Conservation (phyloP, 2,797 vertebrate genomes). For the Crocodylus rhombifer region DNA sequence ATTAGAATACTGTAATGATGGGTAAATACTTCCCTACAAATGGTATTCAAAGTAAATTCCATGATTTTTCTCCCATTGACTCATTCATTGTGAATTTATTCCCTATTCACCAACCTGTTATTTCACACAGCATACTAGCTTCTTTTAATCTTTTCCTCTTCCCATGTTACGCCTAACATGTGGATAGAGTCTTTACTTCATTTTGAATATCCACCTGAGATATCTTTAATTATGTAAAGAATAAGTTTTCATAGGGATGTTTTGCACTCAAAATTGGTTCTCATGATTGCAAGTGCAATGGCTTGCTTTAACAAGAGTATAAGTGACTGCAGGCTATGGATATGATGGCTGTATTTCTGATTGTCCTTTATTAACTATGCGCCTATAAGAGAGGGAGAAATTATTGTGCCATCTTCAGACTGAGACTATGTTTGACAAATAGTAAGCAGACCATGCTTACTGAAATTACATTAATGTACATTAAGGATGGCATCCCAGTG, state of each 20-base stretch:
- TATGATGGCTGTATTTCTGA: not conserved
- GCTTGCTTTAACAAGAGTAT: not conserved
- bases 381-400: not conserved
- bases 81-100: not conserved
- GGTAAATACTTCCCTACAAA: not conserved
- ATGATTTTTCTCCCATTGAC: not conserved
- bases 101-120: not conserved
- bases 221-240: not conserved
- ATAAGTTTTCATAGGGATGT: not conserved
- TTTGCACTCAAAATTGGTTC: not conserved
- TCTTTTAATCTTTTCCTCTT: not conserved
- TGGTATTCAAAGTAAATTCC: no score
- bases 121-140: not conserved
- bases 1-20: not conserved
- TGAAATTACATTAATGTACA: slow-evolving; percentile 52
- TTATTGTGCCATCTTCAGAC: not conserved
- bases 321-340: not conserved
- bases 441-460: slow-evolving; percentile 29
- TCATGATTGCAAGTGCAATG: not conserved
- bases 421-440: slow-evolving; percentile 32
- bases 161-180: not conserved
- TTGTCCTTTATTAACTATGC: not conserved
- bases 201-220: not conserved
- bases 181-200: not conserved
- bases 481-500: not conserved